Conservation (phyloP, 2,797 vertebrate species). For the Acridotheres tristis region DNA sequence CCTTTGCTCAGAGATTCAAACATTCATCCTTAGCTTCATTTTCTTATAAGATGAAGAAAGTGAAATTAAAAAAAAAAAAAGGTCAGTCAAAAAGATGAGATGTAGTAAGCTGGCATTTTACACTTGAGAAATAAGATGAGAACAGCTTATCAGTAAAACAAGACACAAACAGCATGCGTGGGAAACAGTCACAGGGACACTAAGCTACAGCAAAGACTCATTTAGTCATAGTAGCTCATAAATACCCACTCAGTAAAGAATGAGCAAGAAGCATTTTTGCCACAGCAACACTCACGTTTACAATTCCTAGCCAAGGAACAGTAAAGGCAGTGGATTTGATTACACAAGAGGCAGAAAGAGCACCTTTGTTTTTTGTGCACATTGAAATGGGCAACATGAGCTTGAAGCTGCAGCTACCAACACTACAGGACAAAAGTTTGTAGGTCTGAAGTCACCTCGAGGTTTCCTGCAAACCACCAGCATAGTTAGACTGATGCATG, state of each 20-base stretch:
- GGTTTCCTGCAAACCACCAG: background rate
- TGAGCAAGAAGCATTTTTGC: background rate
- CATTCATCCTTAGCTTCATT: background rate
- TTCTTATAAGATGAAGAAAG: background rate
- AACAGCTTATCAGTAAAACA: background rate
- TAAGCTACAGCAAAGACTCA: background rate
- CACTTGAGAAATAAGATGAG: background rate
- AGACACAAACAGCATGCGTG: background rate
- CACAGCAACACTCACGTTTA: background rate
- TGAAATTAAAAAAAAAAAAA: too few relatives aligned
- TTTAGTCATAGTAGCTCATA: background rate
- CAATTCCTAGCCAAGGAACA: background rate
- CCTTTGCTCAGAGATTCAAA: background rate
- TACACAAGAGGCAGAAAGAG: background rate
- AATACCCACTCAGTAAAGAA: conserved; percentile 1
- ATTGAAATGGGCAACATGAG: background rate
- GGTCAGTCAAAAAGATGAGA: too few relatives aligned
- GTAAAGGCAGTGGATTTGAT: background rate
- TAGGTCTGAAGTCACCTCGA: background rate
- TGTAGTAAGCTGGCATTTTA: too few relatives aligned
- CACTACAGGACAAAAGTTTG: background rate
- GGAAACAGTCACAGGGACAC: background rate
- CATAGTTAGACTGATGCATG: background rate
- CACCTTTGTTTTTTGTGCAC: background rate
- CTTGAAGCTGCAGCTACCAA: background rate